Conservation (phyloP, 1,140 invertebrate genomes). For the Reticulitermes speratus region DNA sequence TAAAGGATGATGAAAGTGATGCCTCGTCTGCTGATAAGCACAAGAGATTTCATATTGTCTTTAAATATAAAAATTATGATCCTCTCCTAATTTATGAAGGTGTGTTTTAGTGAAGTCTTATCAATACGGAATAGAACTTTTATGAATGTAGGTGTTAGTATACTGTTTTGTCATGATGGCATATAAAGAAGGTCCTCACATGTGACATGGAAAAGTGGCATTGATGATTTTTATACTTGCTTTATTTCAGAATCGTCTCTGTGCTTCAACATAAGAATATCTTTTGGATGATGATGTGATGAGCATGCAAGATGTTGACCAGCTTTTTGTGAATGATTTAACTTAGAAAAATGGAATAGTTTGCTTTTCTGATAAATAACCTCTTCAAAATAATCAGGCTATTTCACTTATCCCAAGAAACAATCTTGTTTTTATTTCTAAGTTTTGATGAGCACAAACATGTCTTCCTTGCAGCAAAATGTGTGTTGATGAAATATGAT, state of each 20-base stretch:
- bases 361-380: background rate
- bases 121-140: background rate
- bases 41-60: background rate
- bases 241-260: background rate
- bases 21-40: background rate
- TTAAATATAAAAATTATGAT: background rate
- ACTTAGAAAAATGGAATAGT: conserved; percentile 9
- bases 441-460: background rate
- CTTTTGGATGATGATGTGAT: background rate
- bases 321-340: background rate
- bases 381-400: background rate
- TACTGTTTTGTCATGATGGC: background rate
- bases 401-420: background rate
- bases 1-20: background rate
- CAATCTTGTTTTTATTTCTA: background rate
- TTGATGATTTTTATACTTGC: background rate
- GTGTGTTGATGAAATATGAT: background rate
- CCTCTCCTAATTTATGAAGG: background rate
- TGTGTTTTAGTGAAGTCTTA: background rate
- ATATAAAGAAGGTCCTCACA: background rate
- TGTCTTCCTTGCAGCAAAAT: background rate
- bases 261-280: background rate
- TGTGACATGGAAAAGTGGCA: background rate
- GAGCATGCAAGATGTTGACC: background rate
- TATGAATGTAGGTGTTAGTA: background rate